phyloP scores from a whole-genome alignment of 2,888 invertebrate genomes.

The Rotaria socialis region DNA sequence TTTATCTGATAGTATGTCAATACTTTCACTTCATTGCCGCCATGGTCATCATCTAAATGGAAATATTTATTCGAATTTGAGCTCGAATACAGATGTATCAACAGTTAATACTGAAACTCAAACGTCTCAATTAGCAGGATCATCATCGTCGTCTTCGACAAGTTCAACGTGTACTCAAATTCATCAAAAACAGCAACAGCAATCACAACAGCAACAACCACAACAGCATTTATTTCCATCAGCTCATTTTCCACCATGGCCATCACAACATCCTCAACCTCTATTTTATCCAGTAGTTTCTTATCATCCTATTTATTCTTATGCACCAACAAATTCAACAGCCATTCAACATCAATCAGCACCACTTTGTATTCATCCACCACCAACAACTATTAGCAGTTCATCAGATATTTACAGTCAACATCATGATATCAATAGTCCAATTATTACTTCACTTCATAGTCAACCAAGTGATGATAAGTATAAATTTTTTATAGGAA shows the following conservation, averaged over 20 bases:
- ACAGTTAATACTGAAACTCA: constrained; percentile 32
- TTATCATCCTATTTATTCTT: constrained; percentile 11
- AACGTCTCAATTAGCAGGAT: not conserved
- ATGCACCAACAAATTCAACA: not conserved
- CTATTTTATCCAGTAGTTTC: constrained; percentile 5
- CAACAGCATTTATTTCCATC: not conserved
- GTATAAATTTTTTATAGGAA: not conserved
- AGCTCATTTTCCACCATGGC: not conserved
- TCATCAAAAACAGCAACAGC: not conserved
- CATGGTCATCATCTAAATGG: not conserved
- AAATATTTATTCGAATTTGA: not conserved
- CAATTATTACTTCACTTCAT: constrained; percentile 1
- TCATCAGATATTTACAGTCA: not conserved
- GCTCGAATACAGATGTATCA: not conserved
- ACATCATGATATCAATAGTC: not conserved
- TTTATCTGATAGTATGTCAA: constrained; percentile 27
- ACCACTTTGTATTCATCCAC: constrained; percentile 1
- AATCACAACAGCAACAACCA: not conserved
- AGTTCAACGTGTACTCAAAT: not conserved
- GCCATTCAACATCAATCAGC: not conserved
- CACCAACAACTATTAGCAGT: not conserved
- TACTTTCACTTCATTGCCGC: not conserved
- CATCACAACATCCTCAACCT: not conserved
- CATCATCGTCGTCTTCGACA: not conserved
- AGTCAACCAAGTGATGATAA: constrained; percentile 11